These are phyloP conservation scores for Tyria jacobaeae DNA, from an alignment of 2,888 invertebrate species.

Conservation along the genomic window DNA sequence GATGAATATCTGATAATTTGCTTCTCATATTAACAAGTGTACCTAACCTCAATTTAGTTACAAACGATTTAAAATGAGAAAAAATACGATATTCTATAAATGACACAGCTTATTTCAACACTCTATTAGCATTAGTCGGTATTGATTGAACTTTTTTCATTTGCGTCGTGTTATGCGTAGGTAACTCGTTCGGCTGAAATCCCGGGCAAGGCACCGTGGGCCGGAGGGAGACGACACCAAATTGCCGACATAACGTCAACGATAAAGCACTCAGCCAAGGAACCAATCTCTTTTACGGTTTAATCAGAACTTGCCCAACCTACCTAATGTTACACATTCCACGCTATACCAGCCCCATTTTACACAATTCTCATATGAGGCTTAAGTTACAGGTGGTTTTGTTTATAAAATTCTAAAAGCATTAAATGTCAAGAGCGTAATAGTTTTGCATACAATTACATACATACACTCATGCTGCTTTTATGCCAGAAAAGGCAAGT, in stretches of 20 bases:
- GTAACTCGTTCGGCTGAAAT: slow-evolving; percentile 51
- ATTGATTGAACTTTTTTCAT: slow-evolving; percentile 51
- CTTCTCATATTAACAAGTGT: neutral
- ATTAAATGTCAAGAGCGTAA: slow-evolving; percentile 17
- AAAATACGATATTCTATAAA: slow-evolving; percentile 25
- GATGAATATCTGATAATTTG: neutral
- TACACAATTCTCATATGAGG: slow-evolving; percentile 54
- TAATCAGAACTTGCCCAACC: slow-evolving; percentile 78
- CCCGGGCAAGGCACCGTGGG: slow-evolving; percentile 42
- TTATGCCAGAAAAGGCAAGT: no score
- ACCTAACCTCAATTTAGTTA: neutral
- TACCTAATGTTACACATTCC: slow-evolving; percentile 63
- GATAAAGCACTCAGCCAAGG: slow-evolving; percentile 79
- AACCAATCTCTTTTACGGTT: slow-evolving; percentile 85
- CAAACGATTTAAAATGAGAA: slow-evolving; percentile 8
- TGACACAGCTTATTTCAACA: slow-evolving; percentile 18
- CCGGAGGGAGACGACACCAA: slow-evolving; percentile 64
- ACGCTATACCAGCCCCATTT: slow-evolving; percentile 62
- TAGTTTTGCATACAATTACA: no score
- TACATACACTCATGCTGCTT: no score
- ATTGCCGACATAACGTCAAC: slow-evolving; percentile 79
- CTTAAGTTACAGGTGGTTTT: slow-evolving; percentile 45
- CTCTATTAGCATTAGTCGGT: slow-evolving; percentile 37
- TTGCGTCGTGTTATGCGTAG: slow-evolving; percentile 44
- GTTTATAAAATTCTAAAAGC: slow-evolving; percentile 26